Evolutionary conservation across 2,888 invertebrate species (phyloP), one percentile per base, ranked within the genome.

Genomic region (Anaspis maculata): DNA sequence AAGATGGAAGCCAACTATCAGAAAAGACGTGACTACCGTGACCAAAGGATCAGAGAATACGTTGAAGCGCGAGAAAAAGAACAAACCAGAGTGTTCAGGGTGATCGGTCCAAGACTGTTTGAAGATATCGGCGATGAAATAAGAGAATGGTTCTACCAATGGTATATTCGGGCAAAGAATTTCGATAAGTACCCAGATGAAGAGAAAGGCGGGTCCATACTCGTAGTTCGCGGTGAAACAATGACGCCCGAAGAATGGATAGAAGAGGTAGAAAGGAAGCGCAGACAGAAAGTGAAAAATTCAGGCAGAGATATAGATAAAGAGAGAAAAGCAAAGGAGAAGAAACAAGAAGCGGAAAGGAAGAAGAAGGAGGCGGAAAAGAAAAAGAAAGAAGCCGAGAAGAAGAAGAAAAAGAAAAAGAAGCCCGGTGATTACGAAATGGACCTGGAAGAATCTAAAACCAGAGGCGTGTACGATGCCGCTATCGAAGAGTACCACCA

Each of bases 91-190:
- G 64, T 74, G 12, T 51, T 76, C 12, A 57, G 61, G 41, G 62
- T 74, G 2, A 61, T 72, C 27, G 68, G 70, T 48, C 74, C 73
- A 3, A 68, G 74, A 21, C 68, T 85, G 42, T 74, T 80, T 64
- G 86, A 87, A 54, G 79, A 81, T 47, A 81, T 86, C 57, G 74
- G 78, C 22, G 79, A 76, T 41, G 84, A 87, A 67, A 75, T 88
- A 34, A 69, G 81, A 35, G 74, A 77, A 51, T 87, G 86, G 86
- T 79, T 83, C 53, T 57, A 69, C 27, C 66, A 74, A 32, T 84
- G 81, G 79, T 78, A 80, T 62, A 59, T 61, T 23, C 57, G 59
- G 35, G 58, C 68, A 1, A 68, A 69, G 14, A 62, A 69, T 27
- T 84, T 87, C 54, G 85, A 86, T 39, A 77, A 78, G 42, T 82